Percentiles rank a stretch among this genome's conserved stretches.
phyloP scores from a whole-genome alignment of 2,888 invertebrate species.

The Anarsia innoxiella region DNA sequence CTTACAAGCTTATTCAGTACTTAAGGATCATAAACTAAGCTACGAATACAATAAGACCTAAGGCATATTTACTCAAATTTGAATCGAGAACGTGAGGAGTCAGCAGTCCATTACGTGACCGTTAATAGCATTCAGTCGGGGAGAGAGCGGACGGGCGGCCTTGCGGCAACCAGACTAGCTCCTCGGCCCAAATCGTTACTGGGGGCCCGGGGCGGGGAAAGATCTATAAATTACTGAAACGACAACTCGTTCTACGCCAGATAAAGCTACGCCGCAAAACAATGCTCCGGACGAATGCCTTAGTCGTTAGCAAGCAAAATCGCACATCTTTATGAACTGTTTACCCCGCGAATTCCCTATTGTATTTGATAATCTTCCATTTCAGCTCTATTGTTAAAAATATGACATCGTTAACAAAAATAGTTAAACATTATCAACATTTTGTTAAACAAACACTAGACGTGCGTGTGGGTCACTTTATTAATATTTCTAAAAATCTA shows the following conservation, averaged over 20 bases:
- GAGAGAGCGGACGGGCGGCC: conserved; percentile 21
- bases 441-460: too few relatives aligned
- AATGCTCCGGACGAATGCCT: conserved; percentile 63
- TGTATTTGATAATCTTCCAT: conserved; percentile 36
- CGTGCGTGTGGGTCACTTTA: too few relatives aligned
- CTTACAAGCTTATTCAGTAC: too few relatives aligned
- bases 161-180: conserved; percentile 33
- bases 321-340: conserved; percentile 64
- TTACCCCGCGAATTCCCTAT: conserved; percentile 48
- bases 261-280: conserved; percentile 70
- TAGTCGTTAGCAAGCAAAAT: conserved; percentile 56
- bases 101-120: conserved; percentile 61
- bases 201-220: conserved; percentile 60
- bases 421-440: too few relatives aligned
- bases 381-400: conserved; percentile 34
- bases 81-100: conserved; percentile 59
- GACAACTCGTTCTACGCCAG: conserved; percentile 70
- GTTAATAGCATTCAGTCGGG: conserved; percentile 56
- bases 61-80: conserved; percentile 65
- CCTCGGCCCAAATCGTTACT: conserved; percentile 49
- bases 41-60: conserved; percentile 45
- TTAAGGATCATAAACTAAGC: too few relatives aligned
- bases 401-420: too few relatives aligned
- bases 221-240: conserved; percentile 70
- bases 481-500: conserved; percentile 16